phyloP scores from a whole-genome alignment of 2,113 vertebrate genomes.

The Dicentrarchus labrax region DNA sequence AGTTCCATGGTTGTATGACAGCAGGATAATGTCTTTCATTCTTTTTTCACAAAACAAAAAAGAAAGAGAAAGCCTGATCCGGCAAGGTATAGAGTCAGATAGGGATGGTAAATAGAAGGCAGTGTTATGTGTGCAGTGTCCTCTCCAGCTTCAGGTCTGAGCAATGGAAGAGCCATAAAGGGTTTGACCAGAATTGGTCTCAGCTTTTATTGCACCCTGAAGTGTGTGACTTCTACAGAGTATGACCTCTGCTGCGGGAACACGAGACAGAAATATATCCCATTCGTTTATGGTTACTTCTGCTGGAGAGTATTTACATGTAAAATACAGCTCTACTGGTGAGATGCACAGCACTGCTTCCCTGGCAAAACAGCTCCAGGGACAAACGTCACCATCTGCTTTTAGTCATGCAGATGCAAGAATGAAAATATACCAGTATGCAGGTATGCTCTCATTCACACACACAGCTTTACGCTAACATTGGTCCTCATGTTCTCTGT shows the following conservation, averaged over 20 bases:
- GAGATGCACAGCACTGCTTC: not conserved
- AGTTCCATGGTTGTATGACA: not conserved
- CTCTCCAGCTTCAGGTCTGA: slow-evolving; percentile 9
- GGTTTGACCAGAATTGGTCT: slow-evolving; percentile 11
- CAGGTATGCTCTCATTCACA: not conserved
- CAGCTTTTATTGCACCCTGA: slow-evolving; percentile 47
- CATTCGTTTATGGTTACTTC: not conserved
- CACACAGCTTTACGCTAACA: not conserved
- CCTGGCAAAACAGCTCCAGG: not conserved
- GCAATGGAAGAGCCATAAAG: slow-evolving; percentile 32
- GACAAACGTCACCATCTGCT: not conserved
- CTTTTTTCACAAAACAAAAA: not conserved
- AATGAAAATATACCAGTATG: not conserved
- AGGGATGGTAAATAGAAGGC: not conserved
- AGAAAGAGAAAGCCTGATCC: not conserved
- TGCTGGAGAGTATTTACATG: slow-evolving; percentile 5
- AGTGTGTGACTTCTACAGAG: slow-evolving; percentile 18
- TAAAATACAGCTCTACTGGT: slow-evolving; percentile 10
- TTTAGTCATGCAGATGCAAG: not conserved
- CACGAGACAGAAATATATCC: slow-evolving; percentile 28
- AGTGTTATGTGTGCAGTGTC: not conserved
- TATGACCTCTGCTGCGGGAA: slow-evolving; percentile 18
- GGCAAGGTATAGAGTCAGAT: not conserved
- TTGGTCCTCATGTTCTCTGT: no score
- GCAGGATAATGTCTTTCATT: not conserved